phyloP scores from a whole-genome alignment of 2,888 invertebrate genomes.

The Halocaridina rubra region DNA sequence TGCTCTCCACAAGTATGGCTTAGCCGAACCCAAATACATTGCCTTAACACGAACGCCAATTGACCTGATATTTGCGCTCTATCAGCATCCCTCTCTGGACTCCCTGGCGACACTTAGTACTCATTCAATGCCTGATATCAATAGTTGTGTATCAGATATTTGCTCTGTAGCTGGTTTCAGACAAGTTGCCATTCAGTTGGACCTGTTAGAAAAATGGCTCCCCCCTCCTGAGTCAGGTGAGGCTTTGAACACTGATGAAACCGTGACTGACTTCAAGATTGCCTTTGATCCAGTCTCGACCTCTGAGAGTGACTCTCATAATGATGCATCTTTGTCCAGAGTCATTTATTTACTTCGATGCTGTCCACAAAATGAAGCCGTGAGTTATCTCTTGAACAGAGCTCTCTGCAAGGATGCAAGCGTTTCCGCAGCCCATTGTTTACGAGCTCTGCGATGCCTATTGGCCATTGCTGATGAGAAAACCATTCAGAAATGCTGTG shows the following conservation, averaged over 20 bases:
- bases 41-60: slow-evolving; percentile 35
- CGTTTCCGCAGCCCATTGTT: slow-evolving; percentile 30
- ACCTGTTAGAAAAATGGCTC: slow-evolving; percentile 60
- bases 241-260: slow-evolving; percentile 32
- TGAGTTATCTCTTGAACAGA: slow-evolving; percentile 54
- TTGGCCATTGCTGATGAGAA: slow-evolving; percentile 57
- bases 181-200: slow-evolving; percentile 41
- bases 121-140: slow-evolving; percentile 44
- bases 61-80: slow-evolving; percentile 33
- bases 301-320: not conserved
- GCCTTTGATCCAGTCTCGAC: slow-evolving; percentile 27
- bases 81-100: slow-evolving; percentile 43
- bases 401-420: slow-evolving; percentile 33
- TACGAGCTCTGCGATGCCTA: slow-evolving; percentile 58
- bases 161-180: slow-evolving; percentile 18
- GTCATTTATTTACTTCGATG: slow-evolving; percentile 56
- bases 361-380: slow-evolving; percentile 47
- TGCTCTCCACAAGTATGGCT: slow-evolving; percentile 48
- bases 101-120: slow-evolving; percentile 36
- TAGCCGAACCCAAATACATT: slow-evolving; percentile 47
- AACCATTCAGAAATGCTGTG: slow-evolving; percentile 26
- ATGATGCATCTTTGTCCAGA: slow-evolving; percentile 47
- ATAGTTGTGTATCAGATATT: slow-evolving; percentile 51
- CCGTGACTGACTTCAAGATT: slow-evolving; percentile 57
- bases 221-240: slow-evolving; percentile 40